Percentiles rank a stretch among this genome's conserved stretches.
Evolutionary conservation across 2,888 invertebrate species (phyloP).

Genomic region (Ormyrus pomaceus): DNA sequence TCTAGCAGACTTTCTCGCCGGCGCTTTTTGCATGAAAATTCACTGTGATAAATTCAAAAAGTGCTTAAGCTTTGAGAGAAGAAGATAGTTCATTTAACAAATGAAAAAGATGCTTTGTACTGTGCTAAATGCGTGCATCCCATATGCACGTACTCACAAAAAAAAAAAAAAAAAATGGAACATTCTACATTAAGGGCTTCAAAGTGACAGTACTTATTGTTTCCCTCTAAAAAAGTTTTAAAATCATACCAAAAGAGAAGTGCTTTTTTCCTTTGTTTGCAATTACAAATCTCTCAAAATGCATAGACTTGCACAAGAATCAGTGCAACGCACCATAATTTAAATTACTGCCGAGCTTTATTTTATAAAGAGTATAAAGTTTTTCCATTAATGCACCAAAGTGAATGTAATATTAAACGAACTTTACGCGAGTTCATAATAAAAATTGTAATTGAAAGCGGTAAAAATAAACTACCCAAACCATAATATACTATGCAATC

Average conservation of each 20-base stretch:
- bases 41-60: constrained; percentile 43
- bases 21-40: constrained; percentile 15
- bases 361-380: no score
- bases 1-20: constrained; percentile 36
- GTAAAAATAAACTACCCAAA: no score
- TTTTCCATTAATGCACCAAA: no score
- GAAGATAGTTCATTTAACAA: constrained; percentile 41
- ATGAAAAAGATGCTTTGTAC: constrained; percentile 39
- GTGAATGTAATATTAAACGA: no score
- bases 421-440: no score
- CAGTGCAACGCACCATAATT: no score
- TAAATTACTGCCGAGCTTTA: no score
- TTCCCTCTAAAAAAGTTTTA: constrained; percentile 36
- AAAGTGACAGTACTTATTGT: constrained; percentile 37
- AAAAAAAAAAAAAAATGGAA: constrained; percentile 19
- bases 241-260: constrained; percentile 13
- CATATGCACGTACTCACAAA: constrained; percentile 17
- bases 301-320: no score
- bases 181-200: constrained; percentile 43
- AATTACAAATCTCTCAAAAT: no score
- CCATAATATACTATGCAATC: no score
- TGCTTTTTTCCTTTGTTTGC: neutral
- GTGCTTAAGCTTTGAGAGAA: constrained; percentile 31
- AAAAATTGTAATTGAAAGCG: no score
- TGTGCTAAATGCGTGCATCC: constrained; percentile 15